Evolutionary conservation across 1,140 invertebrate species (phyloP).

Genomic region (Leptopilina boulardi): DNA sequence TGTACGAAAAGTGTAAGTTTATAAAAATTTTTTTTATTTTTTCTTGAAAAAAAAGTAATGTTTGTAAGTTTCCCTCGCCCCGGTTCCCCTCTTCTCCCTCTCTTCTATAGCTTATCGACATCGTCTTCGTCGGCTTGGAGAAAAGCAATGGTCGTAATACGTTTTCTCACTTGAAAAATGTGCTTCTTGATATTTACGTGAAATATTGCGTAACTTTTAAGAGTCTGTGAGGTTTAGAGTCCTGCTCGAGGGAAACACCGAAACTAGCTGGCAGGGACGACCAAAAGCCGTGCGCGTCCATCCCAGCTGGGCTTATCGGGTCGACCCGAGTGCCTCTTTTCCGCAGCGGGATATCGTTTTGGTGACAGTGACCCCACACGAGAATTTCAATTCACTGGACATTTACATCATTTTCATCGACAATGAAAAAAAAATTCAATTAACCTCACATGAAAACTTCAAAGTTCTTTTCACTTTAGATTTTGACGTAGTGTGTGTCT

Average conservation of each 20-base stretch:
- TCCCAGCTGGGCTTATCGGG: constrained; percentile 27
- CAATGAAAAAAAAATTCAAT: neutral
- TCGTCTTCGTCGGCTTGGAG: constrained; percentile 43
- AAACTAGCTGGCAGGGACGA: constrained; percentile 20
- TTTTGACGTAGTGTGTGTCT: neutral
- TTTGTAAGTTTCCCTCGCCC: constrained; percentile 14
- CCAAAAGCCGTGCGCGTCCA: constrained; percentile 33
- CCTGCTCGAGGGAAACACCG: constrained; percentile 20
- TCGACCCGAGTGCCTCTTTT: constrained; percentile 16
- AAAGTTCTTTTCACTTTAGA: neutral
- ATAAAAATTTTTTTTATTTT: neutral
- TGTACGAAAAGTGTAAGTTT: constrained; percentile 40
- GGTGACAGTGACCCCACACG: constrained; percentile 14
- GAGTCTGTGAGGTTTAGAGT: constrained; percentile 24
- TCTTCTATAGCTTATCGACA: constrained; percentile 24
- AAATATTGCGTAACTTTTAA: constrained; percentile 53
- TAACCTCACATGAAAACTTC: neutral
- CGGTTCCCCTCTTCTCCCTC: constrained; percentile 28
- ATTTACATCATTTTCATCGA: neutral
- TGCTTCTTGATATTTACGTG: constrained; percentile 51
- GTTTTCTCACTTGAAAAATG: constrained; percentile 36
- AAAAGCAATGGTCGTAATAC: constrained; percentile 1
- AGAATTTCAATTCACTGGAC: neutral
- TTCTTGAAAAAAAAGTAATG: neutral
- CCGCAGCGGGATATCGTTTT: neutral